Evolutionary conservation across 2,113 vertebrate genomes (phyloP).

Genomic region (Guaruba guarouba): DNA sequence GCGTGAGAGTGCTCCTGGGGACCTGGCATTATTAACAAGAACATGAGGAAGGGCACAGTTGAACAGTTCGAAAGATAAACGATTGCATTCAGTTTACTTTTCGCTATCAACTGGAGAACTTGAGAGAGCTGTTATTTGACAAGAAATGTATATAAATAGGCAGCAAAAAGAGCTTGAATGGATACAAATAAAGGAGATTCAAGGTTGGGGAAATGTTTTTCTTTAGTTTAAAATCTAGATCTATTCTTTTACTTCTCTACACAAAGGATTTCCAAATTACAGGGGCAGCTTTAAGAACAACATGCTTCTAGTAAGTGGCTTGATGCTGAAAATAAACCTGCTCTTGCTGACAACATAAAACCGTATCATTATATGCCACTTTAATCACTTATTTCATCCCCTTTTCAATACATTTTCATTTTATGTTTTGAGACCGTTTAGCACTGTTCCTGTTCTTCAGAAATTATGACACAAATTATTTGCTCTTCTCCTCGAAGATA

Average conservation of each 20-base stretch:
- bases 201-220: background rate
- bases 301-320: background rate
- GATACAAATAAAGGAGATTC: background rate
- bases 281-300: background rate
- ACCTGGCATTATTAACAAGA: conserved; percentile 70
- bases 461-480: background rate
- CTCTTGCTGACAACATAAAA: background rate
- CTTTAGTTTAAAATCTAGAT: background rate
- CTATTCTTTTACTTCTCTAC: background rate
- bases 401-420: background rate
- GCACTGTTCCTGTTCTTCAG: background rate
- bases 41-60: conserved; percentile 46
- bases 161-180: background rate
- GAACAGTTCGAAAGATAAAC: conserved; percentile 65
- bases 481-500: background rate
- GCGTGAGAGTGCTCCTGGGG: conserved; percentile 36
- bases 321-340: conserved; percentile 18
- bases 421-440: background rate
- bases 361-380: background rate
- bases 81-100: conserved; percentile 18
- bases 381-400: background rate
- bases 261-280: conserved; percentile 25
- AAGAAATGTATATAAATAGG: background rate
- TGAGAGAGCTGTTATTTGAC: conserved; percentile 22
- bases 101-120: background rate